Evolutionary conservation across 2,888 invertebrate genomes (phyloP), one percentile per base, ranked within the genome.

Genomic region (Catonia carolina): DNA sequence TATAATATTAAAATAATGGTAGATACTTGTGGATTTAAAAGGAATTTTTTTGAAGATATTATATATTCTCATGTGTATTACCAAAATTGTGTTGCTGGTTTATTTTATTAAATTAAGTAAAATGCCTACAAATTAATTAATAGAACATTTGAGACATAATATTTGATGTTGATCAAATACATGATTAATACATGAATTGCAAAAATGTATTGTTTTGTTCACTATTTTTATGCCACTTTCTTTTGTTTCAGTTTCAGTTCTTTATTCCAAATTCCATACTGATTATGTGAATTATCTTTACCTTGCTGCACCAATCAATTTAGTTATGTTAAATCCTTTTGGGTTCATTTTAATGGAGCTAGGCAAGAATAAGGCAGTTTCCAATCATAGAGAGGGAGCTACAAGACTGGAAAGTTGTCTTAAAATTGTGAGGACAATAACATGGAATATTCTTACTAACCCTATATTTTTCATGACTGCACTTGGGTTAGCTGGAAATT

Each of bases 401-500:
- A 45, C 45, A 14, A 27, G 27, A 27, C 4, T 8, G 4, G 27
- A 8, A 27, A 50, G 41, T 35, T 55, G 51, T 3, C 58, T 57
- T 27, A 53, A 59, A 33, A 56, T 63, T 41, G 59, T 61, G 27
- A 53, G 56, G 42, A 56, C 57, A 42, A 61, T 64, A n/a, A 35
- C 53, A 12, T 39, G 42, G 23, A 89, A 86, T 52, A 84, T 95
- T 52, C 77, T 88, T 59, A 78, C 84, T 10, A 97, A 97, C 75
- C 97, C 96, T 0, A 82, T 96, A 55, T 80, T 96, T 14, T 78
- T 92, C 52, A 95, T 95, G 94, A 95, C 96, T 0, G 75, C 90
- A n/a, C 74, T 95, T 60, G 96, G 96, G 7, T 86, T 96, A 12
- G 71, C 83, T 61, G 92, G 91, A 35, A 94, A 95, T 71, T 77